Evolutionary conservation across 2,113 vertebrate species (phyloP).

Genomic region (Charina bottae): DNA sequence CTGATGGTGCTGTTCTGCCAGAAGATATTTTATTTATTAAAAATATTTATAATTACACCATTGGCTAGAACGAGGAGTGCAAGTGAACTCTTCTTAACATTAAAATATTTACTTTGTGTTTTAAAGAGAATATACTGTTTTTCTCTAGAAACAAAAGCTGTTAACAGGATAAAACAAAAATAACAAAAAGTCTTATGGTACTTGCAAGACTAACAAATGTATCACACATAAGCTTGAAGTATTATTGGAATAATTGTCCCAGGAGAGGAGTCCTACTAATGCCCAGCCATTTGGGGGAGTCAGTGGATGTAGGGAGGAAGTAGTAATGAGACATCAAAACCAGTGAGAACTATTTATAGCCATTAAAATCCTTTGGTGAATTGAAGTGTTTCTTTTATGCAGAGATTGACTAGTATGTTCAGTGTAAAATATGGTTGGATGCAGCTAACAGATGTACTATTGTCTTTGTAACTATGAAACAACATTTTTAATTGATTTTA

Average conservation of each 20-base stretch:
- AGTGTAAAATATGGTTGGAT: not conserved
- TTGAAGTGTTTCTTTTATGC: not conserved
- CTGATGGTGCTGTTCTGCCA: too few relatives aligned
- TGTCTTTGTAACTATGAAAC: not conserved
- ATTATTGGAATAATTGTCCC: not conserved
- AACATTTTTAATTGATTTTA: not conserved
- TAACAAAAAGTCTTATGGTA: not conserved
- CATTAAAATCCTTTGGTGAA: not conserved
- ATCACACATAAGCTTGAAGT: not conserved
- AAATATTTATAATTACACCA: too few relatives aligned
- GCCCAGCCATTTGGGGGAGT: not conserved
- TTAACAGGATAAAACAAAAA: not conserved
- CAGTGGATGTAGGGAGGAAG: not conserved
- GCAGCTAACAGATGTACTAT: not conserved
- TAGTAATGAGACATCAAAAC: not conserved
- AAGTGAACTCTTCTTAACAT: too few relatives aligned
- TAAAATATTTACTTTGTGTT: not conserved
- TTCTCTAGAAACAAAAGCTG: not conserved
- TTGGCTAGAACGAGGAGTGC: too few relatives aligned
- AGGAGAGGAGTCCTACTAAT: not conserved
- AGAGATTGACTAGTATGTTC: not conserved
- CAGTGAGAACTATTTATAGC: not conserved
- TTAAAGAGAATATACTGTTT: not conserved
- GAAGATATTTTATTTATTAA: too few relatives aligned
- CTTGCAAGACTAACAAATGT: too few relatives aligned